A percentile compares a stretch with the other conserved stretches of the same genome.
Evolutionary conservation across 2,797 vertebrate species (phyloP).

Genomic region (Sebastes miniatus): DNA sequence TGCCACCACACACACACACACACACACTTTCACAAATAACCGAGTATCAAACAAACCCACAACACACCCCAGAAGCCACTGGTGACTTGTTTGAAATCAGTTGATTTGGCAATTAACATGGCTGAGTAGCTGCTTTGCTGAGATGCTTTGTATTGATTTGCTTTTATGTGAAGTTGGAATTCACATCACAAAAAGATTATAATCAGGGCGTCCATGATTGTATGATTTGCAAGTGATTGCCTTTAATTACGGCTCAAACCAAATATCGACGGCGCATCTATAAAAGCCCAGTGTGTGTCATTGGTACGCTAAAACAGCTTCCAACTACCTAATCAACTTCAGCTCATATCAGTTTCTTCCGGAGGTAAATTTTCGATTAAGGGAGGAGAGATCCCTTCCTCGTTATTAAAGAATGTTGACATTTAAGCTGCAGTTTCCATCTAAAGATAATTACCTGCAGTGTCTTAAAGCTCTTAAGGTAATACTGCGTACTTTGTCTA

Average conservation of each 20-base stretch:
- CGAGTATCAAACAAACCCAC: slow-evolving; percentile 6
- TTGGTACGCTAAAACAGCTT: slow-evolving; percentile 32
- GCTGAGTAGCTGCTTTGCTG: slow-evolving; percentile 29
- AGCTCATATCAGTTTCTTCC: slow-evolving; percentile 23
- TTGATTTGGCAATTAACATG: slow-evolving; percentile 50
- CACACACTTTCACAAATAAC: not conserved
- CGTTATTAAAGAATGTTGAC: slow-evolving; percentile 58
- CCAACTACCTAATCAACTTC: slow-evolving; percentile 27
- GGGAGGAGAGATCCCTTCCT: not conserved
- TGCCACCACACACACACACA: not conserved
- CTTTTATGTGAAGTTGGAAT: slow-evolving; percentile 47
- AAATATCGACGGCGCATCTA: slow-evolving; percentile 26
- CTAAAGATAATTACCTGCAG: slow-evolving; percentile 47
- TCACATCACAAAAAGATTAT: slow-evolving; percentile 46
- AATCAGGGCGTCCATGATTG: slow-evolving; percentile 45
- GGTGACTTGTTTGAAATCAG: slow-evolving; percentile 36
- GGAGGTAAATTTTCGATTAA: slow-evolving; percentile 24
- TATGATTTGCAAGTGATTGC: slow-evolving; percentile 58
- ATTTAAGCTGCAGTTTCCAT: slow-evolving; percentile 42
- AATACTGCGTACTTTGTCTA: slow-evolving; percentile 20
- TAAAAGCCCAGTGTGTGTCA: slow-evolving; percentile 19
- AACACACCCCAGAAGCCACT: slow-evolving; percentile 24
- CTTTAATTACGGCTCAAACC: slow-evolving; percentile 53
- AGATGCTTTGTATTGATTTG: slow-evolving; percentile 42
- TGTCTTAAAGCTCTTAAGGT: slow-evolving; percentile 51